Evolutionary conservation across 2,888 invertebrate genomes (phyloP), one percentile per base, ranked within the genome.

Genomic region (Heliconius ismenius): DNA sequence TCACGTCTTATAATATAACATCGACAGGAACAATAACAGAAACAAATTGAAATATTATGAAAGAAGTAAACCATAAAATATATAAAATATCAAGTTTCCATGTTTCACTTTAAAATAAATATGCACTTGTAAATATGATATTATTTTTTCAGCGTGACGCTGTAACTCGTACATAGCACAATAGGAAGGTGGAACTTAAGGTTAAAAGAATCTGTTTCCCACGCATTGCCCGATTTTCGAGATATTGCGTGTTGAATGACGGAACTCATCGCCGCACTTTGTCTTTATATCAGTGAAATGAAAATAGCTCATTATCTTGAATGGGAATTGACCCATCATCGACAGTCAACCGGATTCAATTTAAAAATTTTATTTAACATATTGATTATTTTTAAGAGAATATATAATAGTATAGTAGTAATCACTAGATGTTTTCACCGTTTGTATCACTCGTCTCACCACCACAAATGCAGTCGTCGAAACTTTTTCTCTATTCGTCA

Each of bases 391-490:
- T 26, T 32, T 43, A 49, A 32, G 32, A 67, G 63, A 65, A 39
- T 65, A 67, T 26, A 65, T 24, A 21, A 60, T n/a, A 75, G 32
- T 58, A 79, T 32, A 79, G 63, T 15, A 54, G 54, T 54, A 54
- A 54, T 21, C 73, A 68, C 54, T 77, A 63, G 54, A 54, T 54
- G 54, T 32, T 11, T 21, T n/a, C 69, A 70, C 69, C 69, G n/a
- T 28, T 32, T 21, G 74, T 62, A 49, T 73, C 79, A 81, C 75
- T 83, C 81, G 83, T 76, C 73, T 78, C 81, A 83, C 85, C 88
- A 92, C 92, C 92, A 92, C 86, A 89, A 88, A 88, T 91, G 90
- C 73, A 89, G 87, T 43, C 89, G 88, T 76, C 88, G 86, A 74
- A 84, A 81, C 79, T 82, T 81, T 73, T 79, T 80, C 65, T 82